Base-by-base conservation (phyloP, 1,140 invertebrate genomes). In the Heliconius melpomene region DNA sequence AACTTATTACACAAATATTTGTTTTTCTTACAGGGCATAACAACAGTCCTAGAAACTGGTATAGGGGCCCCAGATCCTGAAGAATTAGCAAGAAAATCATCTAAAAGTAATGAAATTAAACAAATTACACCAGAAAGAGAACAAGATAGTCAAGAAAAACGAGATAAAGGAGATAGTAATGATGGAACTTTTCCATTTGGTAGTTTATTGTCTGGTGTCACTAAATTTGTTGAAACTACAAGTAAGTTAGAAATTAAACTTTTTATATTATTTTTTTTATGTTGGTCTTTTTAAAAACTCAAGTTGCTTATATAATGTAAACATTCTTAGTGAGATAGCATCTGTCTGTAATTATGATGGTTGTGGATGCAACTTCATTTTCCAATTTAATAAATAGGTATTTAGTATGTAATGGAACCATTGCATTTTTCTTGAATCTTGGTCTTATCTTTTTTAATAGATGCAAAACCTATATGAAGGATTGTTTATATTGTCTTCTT, bases 11-110 rank as follows among this genome's bases (percentile, higher is more conserved):
- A 36, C 32, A 36, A 6, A 46, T 46, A 9, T 11, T 26, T 66
- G 11, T 26, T 29, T 38, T 18, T n/a, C 18, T 89, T 90, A 32
- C 83, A 95, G 94, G 94, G 94, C 8, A 91, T 95, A 72, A 89
- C 91, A 82, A 97, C 96, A 71, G 96, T 98, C 18, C 90, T 98
- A 79, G 97, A 98, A 93, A 96, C 96, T 72, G 95, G 96, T 54
- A 96, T 98, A 71, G 97, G 97, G 36, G 96, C 96, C 9, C 97
- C 97, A 32, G 96, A 97, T 88, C 97, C 97, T 20, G 96, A 96
- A 88, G 96, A 98, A 87, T 87, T 98, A 72, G 97, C 96, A 1
- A 94, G 95, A 90, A 92, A 79, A 82, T 88, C 80, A 72, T 75
- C 79, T 13, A 89, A 88, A 84, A 85, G 83, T 57, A 79, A 52